Percentiles rank a stretch among this genome's conserved stretches.
Conservation (phyloP, 2,888 invertebrate species). For the Auanema sp. region DNA sequence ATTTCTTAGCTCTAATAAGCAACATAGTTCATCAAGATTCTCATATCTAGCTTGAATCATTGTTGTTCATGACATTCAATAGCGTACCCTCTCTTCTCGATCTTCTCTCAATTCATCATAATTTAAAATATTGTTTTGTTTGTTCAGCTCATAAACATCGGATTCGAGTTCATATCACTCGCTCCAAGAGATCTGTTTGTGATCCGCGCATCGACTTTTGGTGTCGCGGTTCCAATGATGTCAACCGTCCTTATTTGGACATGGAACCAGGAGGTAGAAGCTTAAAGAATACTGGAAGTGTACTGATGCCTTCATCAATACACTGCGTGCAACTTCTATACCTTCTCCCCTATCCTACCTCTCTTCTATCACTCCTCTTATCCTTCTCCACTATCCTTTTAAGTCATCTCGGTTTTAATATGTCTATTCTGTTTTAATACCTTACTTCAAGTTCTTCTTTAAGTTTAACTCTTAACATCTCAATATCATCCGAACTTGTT, state of each 20-base stretch:
- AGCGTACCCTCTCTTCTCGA: no score
- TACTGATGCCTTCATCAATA: neutral
- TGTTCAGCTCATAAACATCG: no score
- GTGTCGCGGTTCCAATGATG: constrained; percentile 44
- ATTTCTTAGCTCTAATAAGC: no score
- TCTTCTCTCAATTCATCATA: no score
- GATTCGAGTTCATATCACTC: constrained; percentile 17
- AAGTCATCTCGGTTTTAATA: neutral
- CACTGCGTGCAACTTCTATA: neutral
- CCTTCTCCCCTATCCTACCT: constrained; percentile 14
- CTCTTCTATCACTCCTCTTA: constrained; percentile 11
- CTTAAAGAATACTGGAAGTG: neutral
- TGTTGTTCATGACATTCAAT: no score
- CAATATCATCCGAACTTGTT: constrained; percentile 10
- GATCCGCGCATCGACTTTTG: constrained; percentile 63
- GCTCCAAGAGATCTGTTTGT: constrained; percentile 54
- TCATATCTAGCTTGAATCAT: no score
- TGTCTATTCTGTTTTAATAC: neutral
- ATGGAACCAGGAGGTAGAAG: constrained; percentile 21
- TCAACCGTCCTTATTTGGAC: constrained; percentile 16
- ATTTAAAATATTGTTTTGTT: no score
- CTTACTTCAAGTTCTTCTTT: neutral
- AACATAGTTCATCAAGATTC: no score
- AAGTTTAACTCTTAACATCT: constrained; percentile 8
- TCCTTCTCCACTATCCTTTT: neutral